Evolutionary conservation across 2,797 vertebrate genomes (phyloP).

Genomic region (Vireo griseus): DNA sequence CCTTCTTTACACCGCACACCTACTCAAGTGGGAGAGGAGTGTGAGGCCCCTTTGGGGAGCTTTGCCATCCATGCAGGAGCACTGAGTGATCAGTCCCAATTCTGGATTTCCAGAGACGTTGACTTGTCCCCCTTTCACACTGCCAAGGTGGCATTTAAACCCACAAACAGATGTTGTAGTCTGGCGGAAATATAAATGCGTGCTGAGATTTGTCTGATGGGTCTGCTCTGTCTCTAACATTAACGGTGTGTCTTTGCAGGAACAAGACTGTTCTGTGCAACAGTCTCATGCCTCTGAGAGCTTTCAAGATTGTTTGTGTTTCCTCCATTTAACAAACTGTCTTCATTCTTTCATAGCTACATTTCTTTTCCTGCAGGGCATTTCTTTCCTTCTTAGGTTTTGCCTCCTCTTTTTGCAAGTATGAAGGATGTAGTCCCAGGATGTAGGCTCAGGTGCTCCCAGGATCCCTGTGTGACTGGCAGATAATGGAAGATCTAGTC

Average conservation of each 20-base stretch:
- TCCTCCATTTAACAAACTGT: background rate
- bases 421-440: background rate
- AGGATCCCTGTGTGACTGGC: background rate
- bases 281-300: background rate
- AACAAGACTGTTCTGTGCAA: background rate
- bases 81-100: background rate
- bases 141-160: background rate
- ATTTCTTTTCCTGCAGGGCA: background rate
- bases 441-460: background rate
- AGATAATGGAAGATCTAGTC: background rate
- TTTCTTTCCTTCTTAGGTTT: background rate
- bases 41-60: background rate
- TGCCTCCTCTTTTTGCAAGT: accelerated
- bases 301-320: background rate
- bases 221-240: background rate
- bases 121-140: background rate
- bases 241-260: background rate
- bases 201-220: background rate
- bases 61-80: background rate
- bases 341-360: background rate
- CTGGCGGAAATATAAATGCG: background rate
- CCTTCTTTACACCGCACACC: accelerated
- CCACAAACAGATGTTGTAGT: background rate
- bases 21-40: background rate
- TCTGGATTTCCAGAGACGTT: background rate